Evolutionary conservation across 2,888 invertebrate genomes (phyloP), one percentile per base, ranked within the genome.

Genomic region (Phania funesta): DNA sequence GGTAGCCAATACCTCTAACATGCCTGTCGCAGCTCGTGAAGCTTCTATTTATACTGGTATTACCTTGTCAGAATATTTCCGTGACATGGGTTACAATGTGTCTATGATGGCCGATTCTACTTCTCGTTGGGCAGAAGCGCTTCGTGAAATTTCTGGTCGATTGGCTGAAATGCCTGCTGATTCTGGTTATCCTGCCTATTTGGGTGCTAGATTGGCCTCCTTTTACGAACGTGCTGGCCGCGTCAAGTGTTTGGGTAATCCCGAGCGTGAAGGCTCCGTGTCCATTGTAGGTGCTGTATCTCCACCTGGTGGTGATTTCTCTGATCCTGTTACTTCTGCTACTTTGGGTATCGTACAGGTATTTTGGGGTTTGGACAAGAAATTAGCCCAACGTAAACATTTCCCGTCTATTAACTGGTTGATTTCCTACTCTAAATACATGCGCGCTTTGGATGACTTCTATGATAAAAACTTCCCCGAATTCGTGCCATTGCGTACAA

Each of bases 21-120:
- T 99, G 99, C 99, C 99, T 90, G 99, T 99, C 84, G 99, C 99
- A 88, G 99, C 99, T 91, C 95, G 99, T 92, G 99, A 99, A 92
- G 99, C 99, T 82, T 99, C 99, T 90, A 99, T 99, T 91, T 99
- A 99, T 92, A 99, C 99, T 82, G 98, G 98, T 87, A 99, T 99
- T 92, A 99, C 99, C 0, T 93, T 99, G n/a, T 98, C 99, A 26
- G 99, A 99, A 92, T 99, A 99, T 92, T 99, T 99, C 96, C 94
- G 96, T 88, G 96, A 97, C 92, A 99, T 99, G 99, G 99, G 99
- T 90, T 98, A 99, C 94, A 97, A 99, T 91, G 99, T 99, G 54
- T 98, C 99, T 86, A 99, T 99, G 99, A 99, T 99, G 99, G 99
- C 99, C 84, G 99, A 99, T 93, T 99, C 99, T 29, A 99, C 99